Evolutionary conservation across 2,113 vertebrate species (phyloP).

Genomic region (Bungarus multicinctus): DNA sequence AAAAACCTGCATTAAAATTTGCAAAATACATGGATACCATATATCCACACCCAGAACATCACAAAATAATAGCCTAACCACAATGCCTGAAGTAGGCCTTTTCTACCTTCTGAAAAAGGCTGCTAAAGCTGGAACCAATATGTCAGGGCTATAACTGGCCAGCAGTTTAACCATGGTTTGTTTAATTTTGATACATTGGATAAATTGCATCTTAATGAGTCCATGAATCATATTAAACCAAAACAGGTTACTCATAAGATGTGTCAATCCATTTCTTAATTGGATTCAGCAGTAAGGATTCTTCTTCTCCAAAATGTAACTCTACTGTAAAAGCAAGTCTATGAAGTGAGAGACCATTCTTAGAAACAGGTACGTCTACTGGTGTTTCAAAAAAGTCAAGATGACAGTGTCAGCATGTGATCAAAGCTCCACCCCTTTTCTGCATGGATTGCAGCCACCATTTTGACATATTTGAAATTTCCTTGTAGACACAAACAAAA

Average conservation of each 20-base stretch:
- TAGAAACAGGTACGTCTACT: background rate
- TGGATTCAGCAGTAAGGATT: background rate
- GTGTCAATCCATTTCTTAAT: background rate
- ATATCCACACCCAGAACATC: background rate
- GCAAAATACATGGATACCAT: background rate
- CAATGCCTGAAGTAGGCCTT: background rate
- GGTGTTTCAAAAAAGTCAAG: background rate
- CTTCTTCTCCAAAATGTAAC: background rate
- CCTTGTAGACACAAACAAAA: background rate
- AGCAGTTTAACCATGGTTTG: background rate
- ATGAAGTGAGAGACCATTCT: background rate
- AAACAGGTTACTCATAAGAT: background rate
- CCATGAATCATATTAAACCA: background rate
- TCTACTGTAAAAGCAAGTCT: background rate
- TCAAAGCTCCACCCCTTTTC: background rate
- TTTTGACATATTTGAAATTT: background rate
- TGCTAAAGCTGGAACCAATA: background rate
- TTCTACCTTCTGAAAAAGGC: background rate
- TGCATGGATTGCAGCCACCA: background rate
- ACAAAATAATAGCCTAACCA: background rate
- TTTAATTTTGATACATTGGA: background rate
- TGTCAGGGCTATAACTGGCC: background rate
- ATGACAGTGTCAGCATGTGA: background rate
- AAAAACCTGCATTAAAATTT: background rate
- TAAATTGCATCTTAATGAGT: background rate